Percentiles rank a stretch among this genome's conserved stretches.
These are phyloP conservation scores for Anthonomus grandis DNA, from an alignment of 1,140 invertebrate species.

Conservation along the genomic window DNA sequence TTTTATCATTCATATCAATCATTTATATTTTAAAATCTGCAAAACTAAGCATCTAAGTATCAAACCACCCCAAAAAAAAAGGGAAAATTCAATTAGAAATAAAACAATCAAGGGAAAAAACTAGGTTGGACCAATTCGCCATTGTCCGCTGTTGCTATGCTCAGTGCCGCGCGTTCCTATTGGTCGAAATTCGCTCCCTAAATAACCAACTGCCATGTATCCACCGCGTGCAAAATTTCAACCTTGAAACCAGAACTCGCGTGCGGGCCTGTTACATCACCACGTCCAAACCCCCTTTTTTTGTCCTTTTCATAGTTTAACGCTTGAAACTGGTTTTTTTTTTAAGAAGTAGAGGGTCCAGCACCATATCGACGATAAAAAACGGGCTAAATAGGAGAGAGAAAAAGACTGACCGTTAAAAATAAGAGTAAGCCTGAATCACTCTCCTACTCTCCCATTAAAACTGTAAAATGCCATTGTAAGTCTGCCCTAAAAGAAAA, in stretches of 20 bases:
- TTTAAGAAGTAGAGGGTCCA: neutral
- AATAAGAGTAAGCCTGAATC: conserved; percentile 41
- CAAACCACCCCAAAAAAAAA: no score
- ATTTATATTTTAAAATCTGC: no score
- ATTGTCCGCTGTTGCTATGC: conserved; percentile 24
- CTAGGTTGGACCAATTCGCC: conserved; percentile 11
- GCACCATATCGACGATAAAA: conserved; percentile 12
- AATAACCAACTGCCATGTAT: conserved; percentile 16
- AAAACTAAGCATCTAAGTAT: no score
- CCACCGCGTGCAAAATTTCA: conserved; percentile 21
- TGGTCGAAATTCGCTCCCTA: conserved; percentile 23
- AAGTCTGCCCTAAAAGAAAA: neutral
- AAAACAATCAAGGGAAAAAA: no score
- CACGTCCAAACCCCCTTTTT: no score
- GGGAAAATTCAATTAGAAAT: no score
- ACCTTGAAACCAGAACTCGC: conserved; percentile 22
- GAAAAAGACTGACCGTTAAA: conserved; percentile 43
- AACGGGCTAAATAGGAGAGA: conserved; percentile 45
- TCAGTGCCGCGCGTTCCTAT: conserved; percentile 8
- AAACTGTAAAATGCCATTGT: conserved; percentile 3
- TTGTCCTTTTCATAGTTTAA: neutral
- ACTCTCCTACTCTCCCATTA: conserved; percentile 42
- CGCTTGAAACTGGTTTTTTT: conserved; percentile 3
- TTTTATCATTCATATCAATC: no score
- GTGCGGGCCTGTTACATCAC: conserved; percentile 11